Base-by-base conservation (phyloP, 1,140 invertebrate genomes). In the Sminthurinus signatus region DNA sequence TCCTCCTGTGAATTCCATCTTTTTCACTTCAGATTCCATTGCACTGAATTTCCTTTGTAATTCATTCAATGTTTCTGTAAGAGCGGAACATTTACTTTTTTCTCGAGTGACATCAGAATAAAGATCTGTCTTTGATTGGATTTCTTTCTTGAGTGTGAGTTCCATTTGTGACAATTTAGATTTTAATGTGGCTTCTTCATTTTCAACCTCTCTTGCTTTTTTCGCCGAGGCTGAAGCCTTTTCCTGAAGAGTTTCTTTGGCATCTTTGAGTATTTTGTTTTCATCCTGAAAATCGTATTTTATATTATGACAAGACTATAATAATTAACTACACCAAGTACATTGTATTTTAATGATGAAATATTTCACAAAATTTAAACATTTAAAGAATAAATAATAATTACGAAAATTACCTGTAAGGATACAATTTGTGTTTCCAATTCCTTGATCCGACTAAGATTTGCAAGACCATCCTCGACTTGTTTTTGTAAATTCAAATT, bases 211-310 rank as follows among this genome's bases (percentile, higher is more conserved):
- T 31, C 62, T 23, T 8, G 25, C 48, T 23, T 50, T 54, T 17
- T 68, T 56, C 29, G 31, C 55, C 32, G 39, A 36, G 1, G 46
- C 14, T 8, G 58, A 4, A 10, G 55, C 43, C 57, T 64, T 68
- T 4, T 28, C 29, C 12, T 64, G 10, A 3, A 68, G 60, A 36
- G 61, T 42, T 1, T 42, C 39, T 43, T 68, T 63, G 17, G 28
- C 42, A 31, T 64, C 66, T 48, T 64, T 64, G 23, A 59, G 43
- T 21, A 67, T 62, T 15, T n/a, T 46, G n/a, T 68, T 68, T 60
- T 68, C 66, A 12, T 68, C 61, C 56, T 68, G 48, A 23, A 46
- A 60, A 19, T 14, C 32, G n/a, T n/a, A n/a, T n/a, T n/a, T n/a
- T n/a, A n/a, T n/a, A n/a, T n/a, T n/a, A n/a, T n/a, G 15, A 36